These are phyloP conservation scores for Halichoeres trimaculatus DNA, from an alignment of 2,113 vertebrate species.

Conservation along the genomic window DNA sequence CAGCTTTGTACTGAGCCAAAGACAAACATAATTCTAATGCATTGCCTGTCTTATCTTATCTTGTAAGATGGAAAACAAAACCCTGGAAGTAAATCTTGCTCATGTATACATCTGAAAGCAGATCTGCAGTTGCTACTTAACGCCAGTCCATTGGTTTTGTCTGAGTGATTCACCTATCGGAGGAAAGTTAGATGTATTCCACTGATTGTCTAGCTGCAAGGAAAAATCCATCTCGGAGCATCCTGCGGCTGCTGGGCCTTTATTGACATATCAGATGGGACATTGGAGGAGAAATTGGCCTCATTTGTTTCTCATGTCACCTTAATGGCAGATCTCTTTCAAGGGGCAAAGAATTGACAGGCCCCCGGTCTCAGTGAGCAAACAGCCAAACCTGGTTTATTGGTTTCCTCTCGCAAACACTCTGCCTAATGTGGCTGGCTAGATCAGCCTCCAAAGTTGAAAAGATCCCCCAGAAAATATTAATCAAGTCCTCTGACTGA, in stretches of 20 bases:
- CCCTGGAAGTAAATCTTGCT: constrained; percentile 56
- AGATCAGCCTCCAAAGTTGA: constrained; percentile 76
- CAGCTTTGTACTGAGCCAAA: constrained; percentile 27
- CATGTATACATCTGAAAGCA: constrained; percentile 66
- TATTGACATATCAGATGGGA: constrained; percentile 86
- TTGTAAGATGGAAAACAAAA: constrained; percentile 57
- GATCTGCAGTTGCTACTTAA: constrained; percentile 68
- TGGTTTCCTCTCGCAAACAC: constrained; percentile 75
- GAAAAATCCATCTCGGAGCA: constrained; percentile 81
- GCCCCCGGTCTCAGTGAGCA: constrained; percentile 77
- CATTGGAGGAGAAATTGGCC: constrained; percentile 85
- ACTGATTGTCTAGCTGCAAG: constrained; percentile 79
- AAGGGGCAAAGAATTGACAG: constrained; percentile 83
- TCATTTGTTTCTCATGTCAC: constrained; percentile 86
- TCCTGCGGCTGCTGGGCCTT: constrained; percentile 78
- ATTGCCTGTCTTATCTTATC: constrained; percentile 63
- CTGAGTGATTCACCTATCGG: constrained; percentile 76
- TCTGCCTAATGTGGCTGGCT: constrained; percentile 65
- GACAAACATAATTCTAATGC: constrained; percentile 65
- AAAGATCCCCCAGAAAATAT: constrained; percentile 80
- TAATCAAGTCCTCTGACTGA: constrained; percentile 78
- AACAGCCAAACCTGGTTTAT: constrained; percentile 76
- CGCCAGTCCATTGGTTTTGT: constrained; percentile 74
- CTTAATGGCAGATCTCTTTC: constrained; percentile 83
- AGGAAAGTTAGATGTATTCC: constrained; percentile 80